Percentiles rank a stretch among this genome's conserved stretches.
Conservation (phyloP, 2,113 vertebrate genomes). For the Tenrec ecaudatus region DNA sequence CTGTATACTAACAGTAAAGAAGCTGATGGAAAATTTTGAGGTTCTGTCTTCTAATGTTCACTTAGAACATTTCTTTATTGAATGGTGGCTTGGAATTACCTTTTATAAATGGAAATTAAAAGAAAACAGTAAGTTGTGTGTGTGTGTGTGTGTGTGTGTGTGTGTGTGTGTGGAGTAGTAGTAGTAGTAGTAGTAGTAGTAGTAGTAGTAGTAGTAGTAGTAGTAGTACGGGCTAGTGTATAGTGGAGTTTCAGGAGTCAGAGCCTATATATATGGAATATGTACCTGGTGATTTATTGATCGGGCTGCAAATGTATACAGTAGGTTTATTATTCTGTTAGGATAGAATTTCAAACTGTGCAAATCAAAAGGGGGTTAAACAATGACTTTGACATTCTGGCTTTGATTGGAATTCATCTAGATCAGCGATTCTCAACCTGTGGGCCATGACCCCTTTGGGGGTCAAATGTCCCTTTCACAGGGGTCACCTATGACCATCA, state of each 20-base stretch:
- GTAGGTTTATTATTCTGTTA: background rate
- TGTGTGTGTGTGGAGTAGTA: no score
- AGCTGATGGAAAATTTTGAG: background rate
- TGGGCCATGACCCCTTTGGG: no score
- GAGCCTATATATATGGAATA: background rate
- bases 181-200: no score
- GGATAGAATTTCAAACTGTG: conserved; percentile 3
- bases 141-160: background rate
- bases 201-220: no score
- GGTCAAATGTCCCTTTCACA: no score
- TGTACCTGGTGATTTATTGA: background rate
- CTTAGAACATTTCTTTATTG: background rate
- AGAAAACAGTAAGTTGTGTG: background rate
- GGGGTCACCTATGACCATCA: no score
- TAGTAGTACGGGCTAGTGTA: no score
- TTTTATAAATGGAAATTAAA: background rate
- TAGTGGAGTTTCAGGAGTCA: background rate
- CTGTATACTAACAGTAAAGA: background rate
- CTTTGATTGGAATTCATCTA: background rate
- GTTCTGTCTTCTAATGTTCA: background rate
- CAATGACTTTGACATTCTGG: background rate
- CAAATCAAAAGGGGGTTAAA: background rate
- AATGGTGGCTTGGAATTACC: background rate
- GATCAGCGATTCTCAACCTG: no score
- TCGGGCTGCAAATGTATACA: background rate